Evolutionary conservation across 37 sponge, comb jelly and placozoan species (phyloP).

Genomic region (Chondrosia reniformis): DNA sequence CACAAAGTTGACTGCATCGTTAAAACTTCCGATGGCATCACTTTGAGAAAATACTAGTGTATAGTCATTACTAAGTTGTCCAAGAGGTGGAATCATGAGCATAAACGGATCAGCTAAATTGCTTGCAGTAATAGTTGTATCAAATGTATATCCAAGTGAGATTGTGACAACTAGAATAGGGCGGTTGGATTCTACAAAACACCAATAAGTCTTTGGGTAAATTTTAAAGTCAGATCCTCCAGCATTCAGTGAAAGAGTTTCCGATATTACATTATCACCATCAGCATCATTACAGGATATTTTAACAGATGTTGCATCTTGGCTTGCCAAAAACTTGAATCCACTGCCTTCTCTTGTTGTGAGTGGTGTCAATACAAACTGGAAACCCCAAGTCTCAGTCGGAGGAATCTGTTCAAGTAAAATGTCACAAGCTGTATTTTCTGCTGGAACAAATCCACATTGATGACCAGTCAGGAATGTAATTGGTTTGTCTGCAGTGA

Average conservation of each 20-base stretch:
- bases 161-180: background rate
- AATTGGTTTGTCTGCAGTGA: slow-evolving; percentile 22
- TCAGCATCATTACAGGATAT: background rate
- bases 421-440: slow-evolving; percentile 25
- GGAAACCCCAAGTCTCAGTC: background rate
- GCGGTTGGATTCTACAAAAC: background rate
- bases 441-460: slow-evolving; percentile 31
- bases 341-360: background rate
- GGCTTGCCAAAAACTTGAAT: background rate
- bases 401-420: slow-evolving; percentile 28
- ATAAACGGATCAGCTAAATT: slow-evolving; percentile 17
- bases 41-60: background rate
- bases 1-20: background rate
- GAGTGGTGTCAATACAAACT: background rate
- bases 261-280: background rate
- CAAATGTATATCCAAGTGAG: background rate
- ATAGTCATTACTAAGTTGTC: background rate
- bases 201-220: background rate
- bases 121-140: background rate
- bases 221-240: background rate
- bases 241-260: background rate
- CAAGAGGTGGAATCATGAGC: background rate
- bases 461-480: slow-evolving; percentile 43
- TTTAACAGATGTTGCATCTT: background rate
- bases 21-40: background rate